These are phyloP conservation scores for Epinephelus fuscoguttatus DNA, from an alignment of 2,113 vertebrate genomes.

Conservation along the genomic window DNA sequence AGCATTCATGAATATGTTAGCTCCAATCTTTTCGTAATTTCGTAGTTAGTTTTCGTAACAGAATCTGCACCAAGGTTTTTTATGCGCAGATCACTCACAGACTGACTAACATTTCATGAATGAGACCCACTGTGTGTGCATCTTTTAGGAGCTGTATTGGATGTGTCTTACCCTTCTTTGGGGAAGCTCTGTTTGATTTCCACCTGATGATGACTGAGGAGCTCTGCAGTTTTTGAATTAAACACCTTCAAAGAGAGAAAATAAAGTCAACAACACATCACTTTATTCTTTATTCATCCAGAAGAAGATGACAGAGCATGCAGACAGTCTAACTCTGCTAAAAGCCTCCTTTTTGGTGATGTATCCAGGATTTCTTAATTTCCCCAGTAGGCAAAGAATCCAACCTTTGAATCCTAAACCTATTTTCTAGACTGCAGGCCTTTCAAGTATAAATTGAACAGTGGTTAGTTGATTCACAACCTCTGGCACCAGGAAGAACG, in stretches of 20 bases:
- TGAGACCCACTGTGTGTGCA: no score
- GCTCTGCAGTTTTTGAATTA: conserved; percentile 95
- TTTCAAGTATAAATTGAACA: no score
- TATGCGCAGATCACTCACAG: no score
- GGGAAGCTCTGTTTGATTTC: conserved; percentile 97
- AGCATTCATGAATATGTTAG: no score
- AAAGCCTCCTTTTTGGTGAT: neutral
- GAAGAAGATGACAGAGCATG: no score
- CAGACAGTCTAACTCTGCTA: neutral
- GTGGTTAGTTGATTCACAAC: no score
- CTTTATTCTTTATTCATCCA: neutral
- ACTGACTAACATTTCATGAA: no score
- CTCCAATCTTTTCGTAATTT: no score
- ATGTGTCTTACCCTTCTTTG: conserved; percentile 91
- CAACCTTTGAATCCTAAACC: no score
- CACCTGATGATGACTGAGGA: conserved; percentile 97
- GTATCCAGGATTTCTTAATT: neutral
- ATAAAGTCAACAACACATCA: neutral
- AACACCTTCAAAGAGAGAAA: conserved; percentile 88
- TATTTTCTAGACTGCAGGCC: no score
- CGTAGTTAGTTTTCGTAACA: no score
- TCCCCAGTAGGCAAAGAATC: neutral
- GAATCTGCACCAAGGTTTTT: no score
- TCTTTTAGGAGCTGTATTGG: neutral
- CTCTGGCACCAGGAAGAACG: neutral